Base-by-base conservation (phyloP, 2,797 vertebrate species). In the Myotis vivesi region DNA sequence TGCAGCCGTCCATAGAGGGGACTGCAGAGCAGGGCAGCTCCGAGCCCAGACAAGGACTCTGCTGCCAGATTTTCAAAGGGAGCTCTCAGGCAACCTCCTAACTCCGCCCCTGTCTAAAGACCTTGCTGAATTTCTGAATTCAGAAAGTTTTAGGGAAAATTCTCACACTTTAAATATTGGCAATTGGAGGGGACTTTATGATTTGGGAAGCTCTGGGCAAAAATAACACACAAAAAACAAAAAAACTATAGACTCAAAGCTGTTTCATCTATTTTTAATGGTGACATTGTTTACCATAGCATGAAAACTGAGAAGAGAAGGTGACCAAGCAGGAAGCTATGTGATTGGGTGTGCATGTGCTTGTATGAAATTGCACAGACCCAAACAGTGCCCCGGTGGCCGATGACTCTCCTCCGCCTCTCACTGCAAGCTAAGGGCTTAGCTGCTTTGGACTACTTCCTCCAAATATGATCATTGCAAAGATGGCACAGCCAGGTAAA, bases 1-100 rank as follows among this genome's bases (percentile, higher is more conserved):
- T 20, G 88, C 85, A 88, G 77, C 87, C 87, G 87, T 90, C 94
- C 92, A 92, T 6, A 68, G 75, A 6, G 46, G 59, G 75, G 38
- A 13, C 81, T 0, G 2, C 38, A 46, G 80, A 9, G 57, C 86
- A 81, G 64, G 75, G 83, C 38, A 69, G 82, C 71, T 57, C 87
- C 0, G 13, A 77, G 81, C 46, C 25, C 20, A 89, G 87, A 84
- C 53, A 51, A 83, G 77, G 20, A 9, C 38, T 64, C 72, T 17
- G 7, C 30, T 4, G 41, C 11, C 51, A 71, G 51, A 72, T 79
- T 59, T 87, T 93, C 79, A 68, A 77, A 68, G 85, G 76, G 55
- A 49, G 33, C 55, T 51, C 28, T 73, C 85, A 69, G 38, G 41
- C 20, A 59, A 38, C 5, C 6, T 8, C 17, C 13, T 3, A 22